A percentile compares a stretch with the other conserved stretches of the same genome.
Conservation (phyloP, 2,888 invertebrate genomes). For the Neria commutata region DNA sequence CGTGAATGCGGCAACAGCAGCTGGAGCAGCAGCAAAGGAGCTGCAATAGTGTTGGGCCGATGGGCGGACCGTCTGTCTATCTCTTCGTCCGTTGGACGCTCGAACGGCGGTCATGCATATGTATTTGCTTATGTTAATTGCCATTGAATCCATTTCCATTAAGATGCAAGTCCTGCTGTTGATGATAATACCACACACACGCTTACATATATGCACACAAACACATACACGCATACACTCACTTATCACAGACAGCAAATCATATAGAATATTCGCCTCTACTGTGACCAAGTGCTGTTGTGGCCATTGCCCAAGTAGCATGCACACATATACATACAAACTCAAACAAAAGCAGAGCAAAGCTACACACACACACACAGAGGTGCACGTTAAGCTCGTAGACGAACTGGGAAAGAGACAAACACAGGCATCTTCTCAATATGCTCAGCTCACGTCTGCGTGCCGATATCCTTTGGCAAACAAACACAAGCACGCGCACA, state of each 20-base stretch:
- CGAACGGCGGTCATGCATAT: slow-evolving; percentile 35
- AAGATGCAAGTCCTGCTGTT: slow-evolving; percentile 52
- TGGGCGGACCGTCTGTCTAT: too few species aligned
- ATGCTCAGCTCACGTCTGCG: slow-evolving; percentile 14
- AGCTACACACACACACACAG: not conserved
- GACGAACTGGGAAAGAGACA: too few species aligned
- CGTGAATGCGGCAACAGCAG: too few species aligned
- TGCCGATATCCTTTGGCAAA: slow-evolving; percentile 52
- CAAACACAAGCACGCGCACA: slow-evolving; percentile 22
- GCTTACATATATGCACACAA: slow-evolving; percentile 34
- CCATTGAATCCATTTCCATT: slow-evolving; percentile 58
- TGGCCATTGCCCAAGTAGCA: slow-evolving; percentile 1
- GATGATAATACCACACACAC: slow-evolving; percentile 48
- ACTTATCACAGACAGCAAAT: slow-evolving; percentile 21
- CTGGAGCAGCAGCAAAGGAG: too few species aligned
- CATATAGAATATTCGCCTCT: slow-evolving; percentile 28
- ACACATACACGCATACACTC: slow-evolving; percentile 22
- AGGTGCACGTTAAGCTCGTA: not conserved
- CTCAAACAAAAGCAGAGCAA: not conserved
- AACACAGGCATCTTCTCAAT: slow-evolving; percentile 36
- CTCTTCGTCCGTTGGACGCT: not conserved
- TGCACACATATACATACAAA: not conserved
- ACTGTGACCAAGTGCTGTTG: not conserved
- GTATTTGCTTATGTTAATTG: slow-evolving; percentile 60
- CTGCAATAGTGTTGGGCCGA: too few species aligned